phyloP scores from a whole-genome alignment of 1,140 invertebrate genomes.

The Ostrea edulis region DNA sequence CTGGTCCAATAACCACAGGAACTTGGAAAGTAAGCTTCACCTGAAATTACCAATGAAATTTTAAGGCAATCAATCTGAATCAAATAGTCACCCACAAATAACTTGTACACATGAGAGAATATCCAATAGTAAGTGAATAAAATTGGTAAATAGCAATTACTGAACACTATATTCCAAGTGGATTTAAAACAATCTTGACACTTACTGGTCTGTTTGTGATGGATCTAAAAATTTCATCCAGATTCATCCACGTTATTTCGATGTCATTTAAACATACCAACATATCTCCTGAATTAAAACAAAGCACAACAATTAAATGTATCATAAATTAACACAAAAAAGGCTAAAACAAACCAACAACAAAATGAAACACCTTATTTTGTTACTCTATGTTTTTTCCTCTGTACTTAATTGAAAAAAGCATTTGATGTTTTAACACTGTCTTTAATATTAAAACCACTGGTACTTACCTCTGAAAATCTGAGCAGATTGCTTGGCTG shows the following conservation, averaged over 20 bases:
- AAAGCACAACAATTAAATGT: not conserved
- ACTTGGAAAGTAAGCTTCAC: conserved; percentile 71
- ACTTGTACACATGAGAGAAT: not conserved
- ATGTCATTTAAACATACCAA: conserved; percentile 70
- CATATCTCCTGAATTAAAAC: conserved; percentile 73
- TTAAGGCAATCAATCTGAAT: not conserved
- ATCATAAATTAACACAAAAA: not conserved
- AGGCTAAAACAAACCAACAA: no score
- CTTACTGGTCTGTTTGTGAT: conserved; percentile 50
- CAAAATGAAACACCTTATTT: no score
- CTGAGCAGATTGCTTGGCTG: conserved; percentile 59
- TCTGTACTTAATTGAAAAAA: not conserved
- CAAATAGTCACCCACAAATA: not conserved
- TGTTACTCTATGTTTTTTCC: no score
- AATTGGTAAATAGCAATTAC: not conserved
- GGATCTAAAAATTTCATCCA: conserved; percentile 63
- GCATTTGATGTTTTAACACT: no score
- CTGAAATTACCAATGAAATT: conserved; percentile 44
- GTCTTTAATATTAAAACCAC: not conserved
- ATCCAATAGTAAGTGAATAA: not conserved
- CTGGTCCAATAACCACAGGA: conserved; percentile 71
- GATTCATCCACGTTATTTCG: conserved; percentile 66
- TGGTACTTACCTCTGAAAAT: conserved; percentile 62
- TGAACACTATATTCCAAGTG: not conserved
- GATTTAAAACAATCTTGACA: not conserved